Percentiles rank a stretch among this genome's conserved stretches.
Evolutionary conservation across 2,797 vertebrate species (phyloP).

Genomic region (Alcedo quadribrachys): DNA sequence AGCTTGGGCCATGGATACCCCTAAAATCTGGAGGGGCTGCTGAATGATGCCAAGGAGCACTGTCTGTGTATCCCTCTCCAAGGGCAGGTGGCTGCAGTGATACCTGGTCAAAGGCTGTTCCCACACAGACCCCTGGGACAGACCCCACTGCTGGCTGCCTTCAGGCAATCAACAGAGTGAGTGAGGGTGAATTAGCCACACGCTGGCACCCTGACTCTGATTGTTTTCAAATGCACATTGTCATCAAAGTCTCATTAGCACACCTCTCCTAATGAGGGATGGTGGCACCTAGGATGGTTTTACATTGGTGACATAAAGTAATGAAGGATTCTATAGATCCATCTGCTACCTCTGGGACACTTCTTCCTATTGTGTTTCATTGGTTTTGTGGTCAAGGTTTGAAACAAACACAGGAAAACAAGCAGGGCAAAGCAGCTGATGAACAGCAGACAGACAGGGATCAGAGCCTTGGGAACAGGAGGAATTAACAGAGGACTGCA

Average conservation of each 20-base stretch:
- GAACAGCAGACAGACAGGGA: slow-evolving; percentile 37
- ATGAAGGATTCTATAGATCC: slow-evolving; percentile 34
- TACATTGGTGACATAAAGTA: neutral
- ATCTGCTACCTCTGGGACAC: slow-evolving; percentile 1
- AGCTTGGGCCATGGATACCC: neutral
- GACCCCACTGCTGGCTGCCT: neutral
- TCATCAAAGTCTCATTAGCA: slow-evolving; percentile 66
- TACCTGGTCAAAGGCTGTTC: neutral
- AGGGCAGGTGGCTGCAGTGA: neutral
- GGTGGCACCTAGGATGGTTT: neutral
- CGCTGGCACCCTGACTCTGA: slow-evolving; percentile 63
- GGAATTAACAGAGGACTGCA: neutral
- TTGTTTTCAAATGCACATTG: slow-evolving; percentile 69
- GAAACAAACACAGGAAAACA: slow-evolving; percentile 50
- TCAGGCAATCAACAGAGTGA: neutral
- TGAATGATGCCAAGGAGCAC: neutral
- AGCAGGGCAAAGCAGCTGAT: slow-evolving; percentile 37
- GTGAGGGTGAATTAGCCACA: slow-evolving; percentile 58
- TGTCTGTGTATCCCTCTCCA: neutral
- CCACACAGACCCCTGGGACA: neutral
- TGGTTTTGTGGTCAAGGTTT: slow-evolving; percentile 31
- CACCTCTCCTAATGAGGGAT: slow-evolving; percentile 51
- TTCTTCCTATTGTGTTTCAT: neutral
- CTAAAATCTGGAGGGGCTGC: neutral
- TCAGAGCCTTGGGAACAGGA: slow-evolving; percentile 29